These are phyloP conservation scores for Aurelia sp. DNA, from an alignment of 30 jellyfish, hydroid and myxozoan species.

Conservation along the genomic window DNA sequence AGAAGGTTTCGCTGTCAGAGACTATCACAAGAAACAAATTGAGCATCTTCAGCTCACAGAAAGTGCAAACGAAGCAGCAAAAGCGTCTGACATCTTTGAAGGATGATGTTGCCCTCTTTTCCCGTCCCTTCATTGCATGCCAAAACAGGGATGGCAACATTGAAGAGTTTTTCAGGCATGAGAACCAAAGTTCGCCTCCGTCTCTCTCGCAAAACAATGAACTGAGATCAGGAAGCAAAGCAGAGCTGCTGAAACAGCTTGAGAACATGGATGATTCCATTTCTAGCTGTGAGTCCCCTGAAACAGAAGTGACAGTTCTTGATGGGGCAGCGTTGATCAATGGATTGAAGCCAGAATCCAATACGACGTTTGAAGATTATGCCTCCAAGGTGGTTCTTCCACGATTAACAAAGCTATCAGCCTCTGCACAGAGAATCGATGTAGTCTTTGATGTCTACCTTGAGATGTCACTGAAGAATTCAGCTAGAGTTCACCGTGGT, in stretches of 20 bases:
- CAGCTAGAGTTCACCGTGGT: constrained; percentile 57
- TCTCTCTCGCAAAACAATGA: constrained; percentile 32
- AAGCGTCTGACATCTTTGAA: constrained; percentile 31
- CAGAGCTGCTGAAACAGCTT: constrained; percentile 43
- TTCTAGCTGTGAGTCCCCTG: constrained; percentile 21
- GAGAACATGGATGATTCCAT: constrained; percentile 21
- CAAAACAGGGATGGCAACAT: constrained; percentile 78
- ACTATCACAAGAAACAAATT: constrained; percentile 52
- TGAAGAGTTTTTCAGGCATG: constrained; percentile 66
- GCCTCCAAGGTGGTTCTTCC: no score
- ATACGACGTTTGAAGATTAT: no score
- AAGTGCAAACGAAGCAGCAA: constrained; percentile 19
- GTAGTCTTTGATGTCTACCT: constrained; percentile 71
- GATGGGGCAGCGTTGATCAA: constrained; percentile 85
- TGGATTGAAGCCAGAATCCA: constrained; percentile 49
- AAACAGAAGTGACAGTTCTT: constrained; percentile 35
- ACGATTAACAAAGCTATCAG: no score
- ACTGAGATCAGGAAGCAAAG: constrained; percentile 52
- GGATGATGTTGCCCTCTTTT: constrained; percentile 65
- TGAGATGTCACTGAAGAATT: constrained; percentile 50
- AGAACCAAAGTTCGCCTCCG: constrained; percentile 66
- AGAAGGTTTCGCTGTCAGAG: constrained; percentile 12
- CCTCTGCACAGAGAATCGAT: constrained; percentile 58
- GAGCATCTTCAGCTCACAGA: constrained; percentile 27
- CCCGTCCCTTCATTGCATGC: constrained; percentile 83